Base-by-base conservation (phyloP, 2,888 invertebrate genomes). In the Amaurobius ferox region DNA sequence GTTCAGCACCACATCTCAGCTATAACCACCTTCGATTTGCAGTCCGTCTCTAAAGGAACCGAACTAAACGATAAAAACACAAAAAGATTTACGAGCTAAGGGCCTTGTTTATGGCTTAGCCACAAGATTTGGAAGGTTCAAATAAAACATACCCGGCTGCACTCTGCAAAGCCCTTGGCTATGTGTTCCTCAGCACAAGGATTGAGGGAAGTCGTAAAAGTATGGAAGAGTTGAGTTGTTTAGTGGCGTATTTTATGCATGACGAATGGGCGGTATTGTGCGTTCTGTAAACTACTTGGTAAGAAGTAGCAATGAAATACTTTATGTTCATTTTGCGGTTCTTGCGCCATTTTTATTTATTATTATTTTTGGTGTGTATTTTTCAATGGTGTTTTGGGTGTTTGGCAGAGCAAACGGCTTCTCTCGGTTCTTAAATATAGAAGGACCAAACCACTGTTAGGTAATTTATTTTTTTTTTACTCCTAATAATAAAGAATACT, bases 41-140 rank as follows among this genome's bases (percentile, higher is more conserved):
- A 23, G 55, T 23, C 23, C 23, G 23, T 55, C 9, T 55, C 5
- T 3, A 55, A n/a, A n/a, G n/a, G 44, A 44, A 11, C 44, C 44
- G 2, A 44, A 44, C 6, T 2, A 44, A 16, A 44, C 9, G 44
- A 9, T 16, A 44, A 44, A 44, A 67, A 67, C 13, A 39, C 23
- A 67, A 26, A 39, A 67, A 67, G 67, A 67, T 71, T 71, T 71
- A 71, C 55, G 71, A 71, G 23, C 55, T 19, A 23, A 29, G 19
- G 29, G 28, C 23, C 71, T 48, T 71, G 71, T 71, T 71, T 71
- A 71, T 71, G 71, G 55, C 30, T 55, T 55, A 48, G 19, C 71
- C 48, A 30, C 71, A 28, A 32, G 44, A 29, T 30, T 30, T 23
- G 19, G 26, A 30, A 55, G 32, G 19, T 30, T 44, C 32, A 29